These are phyloP conservation scores for Sesamia inferens DNA, from an alignment of 2,888 invertebrate species.

Conservation along the genomic window DNA sequence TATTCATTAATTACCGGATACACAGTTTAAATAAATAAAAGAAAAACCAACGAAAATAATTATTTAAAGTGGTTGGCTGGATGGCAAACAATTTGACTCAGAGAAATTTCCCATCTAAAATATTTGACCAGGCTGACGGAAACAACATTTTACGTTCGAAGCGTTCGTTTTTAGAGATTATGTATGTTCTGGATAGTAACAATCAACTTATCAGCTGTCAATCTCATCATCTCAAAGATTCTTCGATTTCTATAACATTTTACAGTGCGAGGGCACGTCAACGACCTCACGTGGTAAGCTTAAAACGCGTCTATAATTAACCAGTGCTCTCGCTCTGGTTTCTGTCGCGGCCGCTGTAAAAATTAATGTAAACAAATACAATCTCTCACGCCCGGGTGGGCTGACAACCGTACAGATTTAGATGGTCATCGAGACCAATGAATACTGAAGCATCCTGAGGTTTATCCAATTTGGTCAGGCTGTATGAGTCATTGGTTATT, in stretches of 20 bases:
- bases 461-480: constrained; percentile 65
- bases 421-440: constrained; percentile 59
- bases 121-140: not conserved
- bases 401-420: constrained; percentile 73
- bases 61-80: not conserved
- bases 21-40: not conserved
- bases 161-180: not conserved
- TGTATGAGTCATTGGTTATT: constrained; percentile 62
- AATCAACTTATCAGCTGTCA: constrained; percentile 8
- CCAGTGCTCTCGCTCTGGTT: constrained; percentile 85
- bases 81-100: not conserved
- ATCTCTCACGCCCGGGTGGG: constrained; percentile 87
- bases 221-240: constrained; percentile 46
- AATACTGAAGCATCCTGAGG: constrained; percentile 33
- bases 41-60: not conserved
- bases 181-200: not conserved
- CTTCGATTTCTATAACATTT: constrained; percentile 57
- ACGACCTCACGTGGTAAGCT: constrained; percentile 86
- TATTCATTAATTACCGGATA: no score
- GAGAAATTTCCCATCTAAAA: not conserved
- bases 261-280: constrained; percentile 74
- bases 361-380: constrained; percentile 88
- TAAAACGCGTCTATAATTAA: constrained; percentile 86
- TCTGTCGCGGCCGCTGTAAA: constrained; percentile 89
- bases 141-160: not conserved